Base-by-base conservation (phyloP, 2,888 invertebrate species). In the Orgyia antiqua region DNA sequence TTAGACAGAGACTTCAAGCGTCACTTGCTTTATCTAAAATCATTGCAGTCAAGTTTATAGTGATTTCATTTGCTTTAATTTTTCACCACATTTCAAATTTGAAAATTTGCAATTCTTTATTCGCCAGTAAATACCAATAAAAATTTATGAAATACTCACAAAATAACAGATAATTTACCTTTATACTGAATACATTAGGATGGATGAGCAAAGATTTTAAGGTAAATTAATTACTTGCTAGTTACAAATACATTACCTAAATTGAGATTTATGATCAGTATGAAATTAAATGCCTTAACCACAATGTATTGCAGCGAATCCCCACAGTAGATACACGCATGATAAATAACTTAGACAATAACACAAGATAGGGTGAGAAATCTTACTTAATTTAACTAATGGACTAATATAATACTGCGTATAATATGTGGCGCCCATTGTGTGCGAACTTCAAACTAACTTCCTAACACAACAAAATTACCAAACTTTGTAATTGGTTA, bases 381-480 rank as follows among this genome's bases (percentile, higher is more conserved):
- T 79, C 76, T 79, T 78, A 64, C 66, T 72, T 80, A 78, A 83
- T 84, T 79, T 80, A 73, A 78, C 77, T 83, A 82, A 84, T 84
- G 82, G 76, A 74, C 65, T 69, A 64, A 70, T 66, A 68, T 70
- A 57, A 63, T 66, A 54, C 61, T 55, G 52, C 48, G 49, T 58
- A 41, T 63, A 51, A 61, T 55, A 59, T 59, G 55, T 49, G 47
- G 49, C 39, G 48, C 51, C 52, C 56, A 57, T 58, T 61, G 51
- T 54, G 40, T 44, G 33, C 37, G 24, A 64, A 57, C n/a, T n/a
- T n/a, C n/a, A n/a, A n/a, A n/a, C 47, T 59, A 58, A 46, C 54
- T 52, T 51, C 37, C 45, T 46, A 43, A 50, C 54, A 42, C 45
- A 48, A 51, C 56, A 51, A 49, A 52, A 58, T 60, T 59, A 53